Conservation (phyloP, 2,113 vertebrate genomes). For the Octodon degus region DNA sequence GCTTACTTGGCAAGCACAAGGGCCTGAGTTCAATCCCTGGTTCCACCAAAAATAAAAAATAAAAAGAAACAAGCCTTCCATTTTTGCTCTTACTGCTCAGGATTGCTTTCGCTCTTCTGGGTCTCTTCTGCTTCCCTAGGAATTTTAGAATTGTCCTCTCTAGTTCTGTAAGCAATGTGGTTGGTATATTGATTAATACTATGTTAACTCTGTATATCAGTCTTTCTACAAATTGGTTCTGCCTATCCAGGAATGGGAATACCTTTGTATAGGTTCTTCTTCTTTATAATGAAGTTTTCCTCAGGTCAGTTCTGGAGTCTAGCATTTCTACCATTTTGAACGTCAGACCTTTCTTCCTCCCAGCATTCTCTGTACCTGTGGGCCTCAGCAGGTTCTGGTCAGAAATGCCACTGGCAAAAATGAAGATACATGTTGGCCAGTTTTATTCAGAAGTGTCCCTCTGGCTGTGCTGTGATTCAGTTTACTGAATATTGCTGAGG, state of each 20-base stretch:
- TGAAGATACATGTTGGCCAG: background rate
- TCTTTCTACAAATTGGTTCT: background rate
- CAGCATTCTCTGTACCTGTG: background rate
- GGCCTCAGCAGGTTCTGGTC: background rate
- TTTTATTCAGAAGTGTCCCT: slow-evolving; percentile 17
- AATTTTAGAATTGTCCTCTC: background rate
- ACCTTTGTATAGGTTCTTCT: background rate
- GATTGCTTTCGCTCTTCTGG: background rate
- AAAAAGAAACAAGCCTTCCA: background rate
- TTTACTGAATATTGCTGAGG: background rate
- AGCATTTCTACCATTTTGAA: background rate
- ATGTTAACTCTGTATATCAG: background rate
- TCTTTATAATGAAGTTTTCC: background rate
- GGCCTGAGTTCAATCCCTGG: no score
- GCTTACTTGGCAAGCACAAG: no score
- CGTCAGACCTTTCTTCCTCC: background rate
- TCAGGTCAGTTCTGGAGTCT: background rate
- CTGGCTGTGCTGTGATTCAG: accelerated
- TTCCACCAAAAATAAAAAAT: no score
- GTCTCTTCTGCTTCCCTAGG: background rate
- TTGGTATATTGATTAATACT: background rate
- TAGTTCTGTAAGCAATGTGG: background rate
- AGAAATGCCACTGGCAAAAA: background rate
- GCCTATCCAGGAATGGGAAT: background rate
- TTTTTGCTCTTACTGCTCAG: background rate